Percentiles rank a stretch among this genome's conserved stretches.
phyloP scores from a whole-genome alignment of 2,888 invertebrate species.

The Aromia moschata region DNA sequence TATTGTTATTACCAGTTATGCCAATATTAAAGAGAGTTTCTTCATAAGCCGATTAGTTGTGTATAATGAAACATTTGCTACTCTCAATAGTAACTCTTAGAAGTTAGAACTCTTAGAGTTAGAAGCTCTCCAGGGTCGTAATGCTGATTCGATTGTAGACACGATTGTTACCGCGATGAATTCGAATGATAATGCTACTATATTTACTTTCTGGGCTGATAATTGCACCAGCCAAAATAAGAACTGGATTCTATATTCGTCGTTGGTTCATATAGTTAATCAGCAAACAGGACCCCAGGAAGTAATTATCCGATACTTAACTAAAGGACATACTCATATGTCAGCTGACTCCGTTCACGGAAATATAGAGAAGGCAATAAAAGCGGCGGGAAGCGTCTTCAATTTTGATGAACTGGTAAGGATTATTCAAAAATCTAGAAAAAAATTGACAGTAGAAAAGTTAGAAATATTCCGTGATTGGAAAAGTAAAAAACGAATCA shows the following conservation, averaged over 20 bases:
- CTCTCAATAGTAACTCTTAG: not conserved
- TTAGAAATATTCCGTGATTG: slow-evolving; percentile 2
- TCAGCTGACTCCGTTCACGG: slow-evolving; percentile 7
- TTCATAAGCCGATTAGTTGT: not conserved
- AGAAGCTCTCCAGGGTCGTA: not conserved
- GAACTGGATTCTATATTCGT: not conserved
- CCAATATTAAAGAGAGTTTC: not conserved
- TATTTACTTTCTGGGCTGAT: not conserved
- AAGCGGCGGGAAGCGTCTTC: slow-evolving; percentile 24
- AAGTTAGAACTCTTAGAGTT: not conserved
- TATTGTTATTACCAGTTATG: not conserved
- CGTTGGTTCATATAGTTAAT: not conserved
- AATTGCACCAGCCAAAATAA: not conserved
- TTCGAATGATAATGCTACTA: not conserved
- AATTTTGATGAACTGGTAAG: slow-evolving; percentile 25
- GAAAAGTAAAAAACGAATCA: slow-evolving; percentile 5
- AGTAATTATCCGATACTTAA: not conserved
- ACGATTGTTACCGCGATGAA: not conserved
- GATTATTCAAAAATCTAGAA: slow-evolving; percentile 23
- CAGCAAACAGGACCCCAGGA: not conserved
- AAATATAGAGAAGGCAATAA: slow-evolving; percentile 26
- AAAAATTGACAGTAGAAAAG: slow-evolving; percentile 10
- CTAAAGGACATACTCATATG: not conserved
- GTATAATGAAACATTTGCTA: not conserved
- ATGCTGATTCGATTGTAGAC: not conserved